Base-by-base conservation (phyloP, 2,888 invertebrate genomes). In the Pollenia labialis region DNA sequence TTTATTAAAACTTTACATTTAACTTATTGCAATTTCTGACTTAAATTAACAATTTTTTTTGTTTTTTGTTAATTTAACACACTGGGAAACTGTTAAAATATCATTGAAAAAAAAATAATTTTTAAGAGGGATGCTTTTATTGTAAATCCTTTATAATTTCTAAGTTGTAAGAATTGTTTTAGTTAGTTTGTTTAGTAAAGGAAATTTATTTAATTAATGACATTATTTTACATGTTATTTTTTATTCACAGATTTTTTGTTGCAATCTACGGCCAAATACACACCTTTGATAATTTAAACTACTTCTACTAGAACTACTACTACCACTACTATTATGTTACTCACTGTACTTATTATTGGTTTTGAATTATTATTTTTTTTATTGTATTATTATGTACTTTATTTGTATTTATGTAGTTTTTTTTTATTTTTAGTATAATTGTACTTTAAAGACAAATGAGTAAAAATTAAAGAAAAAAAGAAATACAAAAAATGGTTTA, bases 261-360 rank as follows among this genome's bases (percentile, higher is more conserved):
- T 92, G 91, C 92, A 92, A 92, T 92, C 92, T 92, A 92, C 92
- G 91, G 92, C 92, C 92, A 91, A 92, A 91, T 91, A 92, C 90
- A 91, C 92, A 91, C 92, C 91, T 90, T 91, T 92, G 89, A 90
- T 92, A 90, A 90, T 90, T 83, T 87, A 76, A 77, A 81, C 52
- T 58, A 80, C 52, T 69, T 12, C 54, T 76, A 40, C 44, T 68
- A 72, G 48, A 54, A 44, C 56, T 69, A 69, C 66, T 58, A 68
- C 56, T 62, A 52, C 54, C 32, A 74, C 56, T 42, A 80, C 72
- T 56, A 60, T 14, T 60, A 23, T 52, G 12, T 16, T 10, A 50
- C 18, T 62, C 54, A 54, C 54, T 80, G 71, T 80, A 80, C 18
- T 81, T 48, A 14, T 14, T 74, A 71, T 71, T 74, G 46, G 60